phyloP scores from a whole-genome alignment of 2,113 vertebrate species.

The Neodon shergylaensis region DNA sequence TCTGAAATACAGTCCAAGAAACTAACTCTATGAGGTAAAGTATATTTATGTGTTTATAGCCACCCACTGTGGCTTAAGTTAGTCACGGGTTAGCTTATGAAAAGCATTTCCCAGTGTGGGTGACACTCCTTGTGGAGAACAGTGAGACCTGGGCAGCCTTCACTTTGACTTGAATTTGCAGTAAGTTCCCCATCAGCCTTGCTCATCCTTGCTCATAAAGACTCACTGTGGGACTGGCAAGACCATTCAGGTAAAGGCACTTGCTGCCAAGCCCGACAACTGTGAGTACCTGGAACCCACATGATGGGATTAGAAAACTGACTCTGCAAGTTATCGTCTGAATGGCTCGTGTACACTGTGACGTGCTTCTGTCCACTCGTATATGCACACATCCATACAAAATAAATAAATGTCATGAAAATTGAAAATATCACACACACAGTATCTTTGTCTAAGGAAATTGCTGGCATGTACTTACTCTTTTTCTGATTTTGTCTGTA shows the following conservation, averaged over 20 bases:
- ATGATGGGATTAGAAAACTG: background rate
- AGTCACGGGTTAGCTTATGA: background rate
- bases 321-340: background rate
- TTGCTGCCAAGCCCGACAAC: background rate
- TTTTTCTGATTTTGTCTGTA: background rate
- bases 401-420: background rate
- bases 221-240: background rate
- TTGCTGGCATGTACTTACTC: background rate
- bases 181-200: slow-evolving; percentile 1
- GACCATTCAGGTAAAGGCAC: background rate
- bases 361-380: background rate
- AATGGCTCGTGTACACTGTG: background rate
- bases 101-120: background rate
- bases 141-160: background rate
- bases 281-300: background rate
- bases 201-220: background rate
- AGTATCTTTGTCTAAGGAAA: background rate
- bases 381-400: background rate
- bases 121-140: background rate
- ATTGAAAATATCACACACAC: too few relatives aligned
- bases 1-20: slow-evolving; percentile 20
- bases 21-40: background rate
- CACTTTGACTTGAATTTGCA: background rate
- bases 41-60: background rate
- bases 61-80: background rate